Percentiles rank a stretch among this genome's conserved stretches.
Evolutionary conservation across 2,888 invertebrate genomes (phyloP).

Genomic region (Perizoma affinitatum): DNA sequence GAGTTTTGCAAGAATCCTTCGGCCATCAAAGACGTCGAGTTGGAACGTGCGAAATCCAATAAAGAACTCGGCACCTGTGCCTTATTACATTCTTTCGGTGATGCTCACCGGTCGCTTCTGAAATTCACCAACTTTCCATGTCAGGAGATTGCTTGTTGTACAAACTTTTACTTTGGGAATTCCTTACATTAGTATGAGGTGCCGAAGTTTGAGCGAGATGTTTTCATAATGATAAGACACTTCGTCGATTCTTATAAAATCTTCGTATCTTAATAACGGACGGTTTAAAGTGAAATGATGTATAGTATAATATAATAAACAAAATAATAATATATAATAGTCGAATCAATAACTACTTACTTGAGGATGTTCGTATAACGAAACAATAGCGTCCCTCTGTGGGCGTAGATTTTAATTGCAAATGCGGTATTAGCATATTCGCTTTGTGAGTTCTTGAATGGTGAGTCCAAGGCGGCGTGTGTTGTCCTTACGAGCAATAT

Average conservation of each 20-base stretch:
- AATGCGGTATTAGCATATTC: slow-evolving; percentile 78
- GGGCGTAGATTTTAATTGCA: slow-evolving; percentile 81
- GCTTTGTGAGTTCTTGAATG: slow-evolving; percentile 77
- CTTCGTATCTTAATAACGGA: slow-evolving; percentile 14
- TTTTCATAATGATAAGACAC: slow-evolving; percentile 60
- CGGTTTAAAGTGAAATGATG: slow-evolving; percentile 27
- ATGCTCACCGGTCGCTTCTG: slow-evolving; percentile 67
- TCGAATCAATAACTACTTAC: slow-evolving; percentile 49
- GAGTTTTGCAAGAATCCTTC: slow-evolving; percentile 80
- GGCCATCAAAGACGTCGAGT: slow-evolving; percentile 80
- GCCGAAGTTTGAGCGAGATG: slow-evolving; percentile 63
- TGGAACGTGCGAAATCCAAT: slow-evolving; percentile 82
- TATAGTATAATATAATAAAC: too few species aligned
- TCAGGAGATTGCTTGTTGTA: slow-evolving; percentile 75
- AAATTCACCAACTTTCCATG: slow-evolving; percentile 77
- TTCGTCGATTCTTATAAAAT: slow-evolving; percentile 39
- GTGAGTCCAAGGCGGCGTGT: slow-evolving; percentile 69
- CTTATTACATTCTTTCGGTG: slow-evolving; percentile 82
- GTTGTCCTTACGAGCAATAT: slow-evolving; percentile 62
- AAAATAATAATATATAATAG: slow-evolving; percentile 17
- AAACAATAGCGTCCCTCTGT: slow-evolving; percentile 76
- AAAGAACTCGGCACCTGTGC: slow-evolving; percentile 81
- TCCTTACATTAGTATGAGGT: slow-evolving; percentile 76
- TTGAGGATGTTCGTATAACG: slow-evolving; percentile 56
- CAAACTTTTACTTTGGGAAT: slow-evolving; percentile 78